Evolutionary conservation across 2,113 vertebrate species (phyloP).

Genomic region (Hassar affinis): DNA sequence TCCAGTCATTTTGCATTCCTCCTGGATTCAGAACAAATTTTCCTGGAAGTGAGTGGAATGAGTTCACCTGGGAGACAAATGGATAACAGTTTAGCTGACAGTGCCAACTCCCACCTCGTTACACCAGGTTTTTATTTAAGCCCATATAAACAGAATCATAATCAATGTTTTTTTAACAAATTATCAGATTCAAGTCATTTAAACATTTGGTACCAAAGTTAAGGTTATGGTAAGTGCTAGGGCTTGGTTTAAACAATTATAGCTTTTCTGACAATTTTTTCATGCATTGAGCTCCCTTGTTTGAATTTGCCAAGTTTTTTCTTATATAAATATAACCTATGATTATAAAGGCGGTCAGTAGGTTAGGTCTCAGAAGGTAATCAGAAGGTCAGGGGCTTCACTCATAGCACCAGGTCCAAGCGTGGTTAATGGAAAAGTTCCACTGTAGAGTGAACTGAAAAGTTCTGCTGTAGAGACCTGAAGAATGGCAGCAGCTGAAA

Average conservation of each 20-base stretch:
- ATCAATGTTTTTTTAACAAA: not conserved
- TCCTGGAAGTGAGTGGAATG: not conserved
- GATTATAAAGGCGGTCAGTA: too few species aligned
- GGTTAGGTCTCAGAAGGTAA: too few species aligned
- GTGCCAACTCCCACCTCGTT: not conserved
- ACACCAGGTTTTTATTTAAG: not conserved
- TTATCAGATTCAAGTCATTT: not conserved
- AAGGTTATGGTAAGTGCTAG: not conserved
- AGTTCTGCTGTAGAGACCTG: too few species aligned
- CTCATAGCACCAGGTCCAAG: too few species aligned
- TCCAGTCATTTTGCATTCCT: not conserved
- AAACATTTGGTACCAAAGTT: too few species aligned
- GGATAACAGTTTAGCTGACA: not conserved
- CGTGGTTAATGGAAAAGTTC: too few species aligned
- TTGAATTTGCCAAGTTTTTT: not conserved
- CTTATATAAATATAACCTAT: too few species aligned
- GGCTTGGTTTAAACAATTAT: not conserved
- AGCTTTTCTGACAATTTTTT: not conserved
- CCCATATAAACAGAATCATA: not conserved
- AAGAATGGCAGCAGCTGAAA: too few species aligned
- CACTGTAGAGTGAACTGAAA: too few species aligned
- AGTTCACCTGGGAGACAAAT: not conserved
- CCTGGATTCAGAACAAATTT: not conserved
- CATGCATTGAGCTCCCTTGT: not conserved
- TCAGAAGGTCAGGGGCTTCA: too few species aligned